Evolutionary conservation across 2,888 invertebrate species (phyloP).

Genomic region (Aquatica leii): DNA sequence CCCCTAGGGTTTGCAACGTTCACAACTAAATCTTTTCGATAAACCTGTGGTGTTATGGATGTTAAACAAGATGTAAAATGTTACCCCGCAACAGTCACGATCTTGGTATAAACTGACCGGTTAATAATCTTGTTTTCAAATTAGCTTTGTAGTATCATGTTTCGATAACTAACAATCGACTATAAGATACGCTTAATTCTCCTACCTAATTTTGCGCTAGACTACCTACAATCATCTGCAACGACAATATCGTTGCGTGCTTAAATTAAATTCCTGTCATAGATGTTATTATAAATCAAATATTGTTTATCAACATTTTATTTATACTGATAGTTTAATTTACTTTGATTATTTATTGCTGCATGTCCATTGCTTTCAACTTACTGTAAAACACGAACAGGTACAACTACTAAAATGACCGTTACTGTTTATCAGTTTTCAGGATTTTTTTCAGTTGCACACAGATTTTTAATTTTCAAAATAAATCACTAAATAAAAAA

Average conservation of each 20-base stretch:
- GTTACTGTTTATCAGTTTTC: too few species aligned
- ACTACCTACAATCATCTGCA: slow-evolving; percentile 7
- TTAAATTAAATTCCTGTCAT: background rate
- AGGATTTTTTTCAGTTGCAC: too few species aligned
- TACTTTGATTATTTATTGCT: too few species aligned
- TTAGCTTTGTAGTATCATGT: slow-evolving; percentile 20
- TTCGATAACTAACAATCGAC: slow-evolving; percentile 24
- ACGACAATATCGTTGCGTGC: slow-evolving; percentile 5
- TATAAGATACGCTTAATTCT: slow-evolving; percentile 23
- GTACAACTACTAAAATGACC: too few species aligned
- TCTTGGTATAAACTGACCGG: slow-evolving; percentile 13
- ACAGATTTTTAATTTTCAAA: too few species aligned
- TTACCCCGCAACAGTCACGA: slow-evolving; percentile 19
- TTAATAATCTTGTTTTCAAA: slow-evolving; percentile 24
- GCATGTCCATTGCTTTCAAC: too few species aligned
- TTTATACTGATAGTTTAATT: too few species aligned
- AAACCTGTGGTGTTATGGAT: background rate
- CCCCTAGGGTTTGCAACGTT: slow-evolving; percentile 10
- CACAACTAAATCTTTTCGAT: slow-evolving; percentile 19
- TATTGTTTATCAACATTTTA: too few species aligned
- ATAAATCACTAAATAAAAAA: too few species aligned
- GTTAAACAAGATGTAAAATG: slow-evolving; percentile 12
- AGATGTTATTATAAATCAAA: too few species aligned
- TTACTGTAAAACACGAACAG: too few species aligned
- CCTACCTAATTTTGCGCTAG: slow-evolving; percentile 21